These are phyloP conservation scores for Phataginus tricuspis DNA, from an alignment of 2,797 vertebrate species.

Conservation along the genomic window DNA sequence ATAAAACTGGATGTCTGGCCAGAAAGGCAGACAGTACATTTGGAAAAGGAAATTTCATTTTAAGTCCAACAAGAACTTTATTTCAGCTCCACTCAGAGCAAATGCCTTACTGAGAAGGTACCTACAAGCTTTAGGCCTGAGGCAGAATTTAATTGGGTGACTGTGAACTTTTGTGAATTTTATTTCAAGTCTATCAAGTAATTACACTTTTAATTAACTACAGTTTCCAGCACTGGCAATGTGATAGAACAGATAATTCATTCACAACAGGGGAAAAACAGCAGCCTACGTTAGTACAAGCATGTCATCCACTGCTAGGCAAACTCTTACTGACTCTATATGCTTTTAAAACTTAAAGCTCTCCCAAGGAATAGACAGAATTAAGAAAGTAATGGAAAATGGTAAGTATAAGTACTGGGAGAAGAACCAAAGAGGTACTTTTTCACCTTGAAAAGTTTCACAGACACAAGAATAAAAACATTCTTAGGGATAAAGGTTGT, in stretches of 20 bases:
- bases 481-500: background rate
- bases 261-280: background rate
- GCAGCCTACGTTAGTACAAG: background rate
- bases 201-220: background rate
- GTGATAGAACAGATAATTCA: background rate
- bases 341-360: constrained; percentile 40
- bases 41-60: constrained; percentile 47
- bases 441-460: background rate
- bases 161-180: background rate
- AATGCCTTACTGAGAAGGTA: background rate
- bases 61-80: background rate
- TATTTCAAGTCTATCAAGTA: background rate
- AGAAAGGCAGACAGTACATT: constrained; percentile 38
- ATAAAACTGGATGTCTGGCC: background rate
- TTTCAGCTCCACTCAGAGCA: constrained; percentile 34
- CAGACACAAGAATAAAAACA: background rate
- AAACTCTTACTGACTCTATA: background rate
- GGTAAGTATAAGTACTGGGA: background rate
- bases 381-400: background rate
- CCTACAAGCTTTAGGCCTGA: background rate
- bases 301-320: background rate
- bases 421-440: constrained; percentile 33
- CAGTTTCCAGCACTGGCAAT: background rate
- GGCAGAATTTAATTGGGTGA: background rate
- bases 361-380: background rate